A percentile compares a stretch with the other conserved stretches of the same genome.
These are phyloP conservation scores for Mastomys coucha DNA, from an alignment of 2,113 vertebrate species.

Conservation along the genomic window DNA sequence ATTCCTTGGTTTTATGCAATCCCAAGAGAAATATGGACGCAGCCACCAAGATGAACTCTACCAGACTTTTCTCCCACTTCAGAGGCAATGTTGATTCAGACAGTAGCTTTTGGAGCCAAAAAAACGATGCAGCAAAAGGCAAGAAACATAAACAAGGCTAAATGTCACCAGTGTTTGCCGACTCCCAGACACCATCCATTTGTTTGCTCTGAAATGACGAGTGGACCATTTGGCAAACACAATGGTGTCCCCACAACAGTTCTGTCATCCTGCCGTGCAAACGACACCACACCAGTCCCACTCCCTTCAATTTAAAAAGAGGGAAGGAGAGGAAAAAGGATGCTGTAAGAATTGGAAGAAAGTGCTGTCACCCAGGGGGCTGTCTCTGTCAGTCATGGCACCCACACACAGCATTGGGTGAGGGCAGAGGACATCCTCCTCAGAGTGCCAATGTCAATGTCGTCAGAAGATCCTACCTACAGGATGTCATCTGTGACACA, in stretches of 20 bases:
- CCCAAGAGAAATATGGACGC: conserved; percentile 22
- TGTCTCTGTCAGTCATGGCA: conserved; percentile 48
- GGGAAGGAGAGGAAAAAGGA: conserved; percentile 59
- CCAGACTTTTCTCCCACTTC: conserved; percentile 83
- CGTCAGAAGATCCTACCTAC: background rate
- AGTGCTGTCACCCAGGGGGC: conserved; percentile 79
- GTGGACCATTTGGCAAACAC: conserved; percentile 88
- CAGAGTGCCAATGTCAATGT: background rate
- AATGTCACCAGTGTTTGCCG: conserved; percentile 90
- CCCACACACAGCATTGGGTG: rapidly evolving
- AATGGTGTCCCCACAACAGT: conserved; percentile 83
- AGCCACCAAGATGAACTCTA: conserved; percentile 60
- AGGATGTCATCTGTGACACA: background rate
- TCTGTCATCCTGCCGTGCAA: conserved; percentile 86
- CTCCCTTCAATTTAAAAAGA: conserved; percentile 85
- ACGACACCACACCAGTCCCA: conserved; percentile 84
- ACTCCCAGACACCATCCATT: conserved; percentile 88
- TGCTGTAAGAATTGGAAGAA: conserved; percentile 79
- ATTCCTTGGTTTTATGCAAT: conserved; percentile 6
- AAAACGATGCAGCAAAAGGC: conserved; percentile 87
- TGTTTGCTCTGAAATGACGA: conserved; percentile 89
- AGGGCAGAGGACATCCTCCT: background rate
- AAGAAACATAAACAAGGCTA: conserved; percentile 90
- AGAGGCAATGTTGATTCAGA: conserved; percentile 86
- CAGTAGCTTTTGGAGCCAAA: conserved; percentile 87